Percentiles rank a stretch among this genome's conserved stretches.
phyloP scores from a whole-genome alignment of 2,113 vertebrate genomes.

The Neoarius graeffei region DNA sequence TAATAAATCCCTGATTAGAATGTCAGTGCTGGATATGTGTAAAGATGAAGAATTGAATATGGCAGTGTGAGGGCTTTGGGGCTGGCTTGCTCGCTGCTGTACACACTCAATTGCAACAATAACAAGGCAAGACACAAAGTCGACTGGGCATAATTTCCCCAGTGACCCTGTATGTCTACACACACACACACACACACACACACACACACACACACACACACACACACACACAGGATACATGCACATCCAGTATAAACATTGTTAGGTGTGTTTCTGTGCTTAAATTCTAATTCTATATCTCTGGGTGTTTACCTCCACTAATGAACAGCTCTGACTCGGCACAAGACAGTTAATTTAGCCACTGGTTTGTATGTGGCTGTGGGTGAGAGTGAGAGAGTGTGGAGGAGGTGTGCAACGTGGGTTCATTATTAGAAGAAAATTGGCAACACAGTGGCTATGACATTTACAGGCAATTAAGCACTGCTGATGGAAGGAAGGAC shows the following conservation, averaged over 20 bases:
- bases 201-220: not conserved
- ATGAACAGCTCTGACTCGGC: slow-evolving; percentile 46
- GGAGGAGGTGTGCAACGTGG: slow-evolving; percentile 5
- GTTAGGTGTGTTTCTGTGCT: slow-evolving; percentile 49
- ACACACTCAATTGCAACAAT: slow-evolving; percentile 42
- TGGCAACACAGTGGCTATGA: slow-evolving; percentile 34
- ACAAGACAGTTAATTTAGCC: slow-evolving; percentile 47
- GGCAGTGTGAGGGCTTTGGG: not conserved
- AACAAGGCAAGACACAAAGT: slow-evolving; percentile 49
- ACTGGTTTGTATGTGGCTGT: slow-evolving; percentile 2
- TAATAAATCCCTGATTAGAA: not conserved
- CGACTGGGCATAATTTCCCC: slow-evolving; percentile 52
- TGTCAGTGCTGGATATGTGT: not conserved
- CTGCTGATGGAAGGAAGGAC: not conserved
- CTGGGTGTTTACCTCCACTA: slow-evolving; percentile 50
- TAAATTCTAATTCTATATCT: slow-evolving; percentile 47
- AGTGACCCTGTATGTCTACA: slow-evolving; percentile 27
- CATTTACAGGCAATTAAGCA: slow-evolving; percentile 53
- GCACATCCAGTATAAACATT: slow-evolving; percentile 11
- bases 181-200: slow-evolving; percentile 29
- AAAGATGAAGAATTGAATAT: not conserved
- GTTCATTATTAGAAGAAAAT: slow-evolving; percentile 47
- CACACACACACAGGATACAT: slow-evolving; percentile 27
- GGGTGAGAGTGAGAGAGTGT: not conserved
- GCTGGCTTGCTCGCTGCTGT: not conserved